Conservation (phyloP, 2,888 invertebrate species). For the Thera obeliscata region DNA sequence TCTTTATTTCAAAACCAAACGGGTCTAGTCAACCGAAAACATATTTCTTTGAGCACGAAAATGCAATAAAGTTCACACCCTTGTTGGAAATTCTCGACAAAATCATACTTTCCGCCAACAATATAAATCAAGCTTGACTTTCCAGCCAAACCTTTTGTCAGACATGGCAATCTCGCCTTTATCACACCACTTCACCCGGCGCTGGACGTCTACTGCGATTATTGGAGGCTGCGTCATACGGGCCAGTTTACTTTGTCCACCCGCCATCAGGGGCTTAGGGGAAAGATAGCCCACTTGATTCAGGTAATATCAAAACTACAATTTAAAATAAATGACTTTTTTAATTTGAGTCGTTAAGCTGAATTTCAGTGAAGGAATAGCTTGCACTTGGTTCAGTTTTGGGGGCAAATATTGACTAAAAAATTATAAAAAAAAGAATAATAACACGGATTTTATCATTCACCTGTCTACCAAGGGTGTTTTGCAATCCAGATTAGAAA, state of each 20-base stretch:
- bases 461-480: too few species aligned
- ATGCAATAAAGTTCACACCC: slow-evolving; percentile 18
- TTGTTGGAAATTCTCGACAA: slow-evolving; percentile 17
- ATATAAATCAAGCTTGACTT: slow-evolving; percentile 24
- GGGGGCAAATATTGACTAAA: too few species aligned
- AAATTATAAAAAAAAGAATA: too few species aligned
- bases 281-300: slow-evolving; percentile 5
- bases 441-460: too few species aligned
- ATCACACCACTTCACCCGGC: slow-evolving; percentile 29
- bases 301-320: not conserved
- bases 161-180: slow-evolving; percentile 33
- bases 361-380: too few species aligned
- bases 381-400: too few species aligned
- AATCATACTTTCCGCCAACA: slow-evolving; percentile 21
- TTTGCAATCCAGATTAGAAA: not conserved
- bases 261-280: slow-evolving; percentile 14
- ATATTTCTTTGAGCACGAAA: slow-evolving; percentile 7
- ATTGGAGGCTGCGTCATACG: slow-evolving; percentile 46
- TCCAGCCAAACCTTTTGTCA: slow-evolving; percentile 22
- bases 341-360: too few species aligned
- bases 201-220: slow-evolving; percentile 40
- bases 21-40: not conserved
- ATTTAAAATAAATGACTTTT: too few species aligned
- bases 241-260: slow-evolving; percentile 38
- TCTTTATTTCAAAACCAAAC: not conserved